Base-by-base conservation (phyloP, 2,113 vertebrate species). In the Danionella cerebrum region DNA sequence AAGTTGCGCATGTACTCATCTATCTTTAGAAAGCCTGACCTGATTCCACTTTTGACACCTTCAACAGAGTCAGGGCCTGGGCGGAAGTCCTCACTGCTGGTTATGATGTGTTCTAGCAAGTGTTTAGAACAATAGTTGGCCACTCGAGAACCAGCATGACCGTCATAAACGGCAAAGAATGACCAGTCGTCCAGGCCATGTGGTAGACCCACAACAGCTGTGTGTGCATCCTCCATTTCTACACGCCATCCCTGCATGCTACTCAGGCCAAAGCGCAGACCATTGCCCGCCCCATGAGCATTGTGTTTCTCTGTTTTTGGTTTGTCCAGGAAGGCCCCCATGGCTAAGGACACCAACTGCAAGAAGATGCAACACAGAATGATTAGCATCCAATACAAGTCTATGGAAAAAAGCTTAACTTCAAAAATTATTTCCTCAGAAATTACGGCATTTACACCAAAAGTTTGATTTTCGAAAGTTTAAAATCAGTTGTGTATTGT, bases 251-350 rank as follows among this genome's bases (percentile, higher is more conserved):
- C 97, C 85, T 99, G 97, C 97, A 98, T 98, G 83, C 94, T 98
- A 90, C 97, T 99, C 78, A 98, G 91, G 83, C 95, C 95, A 0
- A 93, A 99, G 69, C 86, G 90, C 75, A 99, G 89, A 64, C 93
- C 92, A 57, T 98, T 98, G 71, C 97, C 96, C 65, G 92, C 89
- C 67, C 97, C 96, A 2, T 97, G 96, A 81, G 93, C 92, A 70
- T 93, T 96, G 76, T 96, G 96, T 77, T 98, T 99, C 79, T 98
- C 97, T 12, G 97, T 99, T 91, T 98, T 99, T 84, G 96, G 97
- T 86, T 99, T 99, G 87, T 99, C 97, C 91, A 99, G 90, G 91
- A 99, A 99, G 76, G 97, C 97, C 88, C 97, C 97, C 97, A 98
- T 99, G 80, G 75, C 90, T 95, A 85, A 90, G 78, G 87, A 91